Percentiles rank a stretch among this genome's conserved stretches.
These are phyloP conservation scores for Oryzias woworae DNA, from an alignment of 2,113 vertebrate species.

Conservation along the genomic window DNA sequence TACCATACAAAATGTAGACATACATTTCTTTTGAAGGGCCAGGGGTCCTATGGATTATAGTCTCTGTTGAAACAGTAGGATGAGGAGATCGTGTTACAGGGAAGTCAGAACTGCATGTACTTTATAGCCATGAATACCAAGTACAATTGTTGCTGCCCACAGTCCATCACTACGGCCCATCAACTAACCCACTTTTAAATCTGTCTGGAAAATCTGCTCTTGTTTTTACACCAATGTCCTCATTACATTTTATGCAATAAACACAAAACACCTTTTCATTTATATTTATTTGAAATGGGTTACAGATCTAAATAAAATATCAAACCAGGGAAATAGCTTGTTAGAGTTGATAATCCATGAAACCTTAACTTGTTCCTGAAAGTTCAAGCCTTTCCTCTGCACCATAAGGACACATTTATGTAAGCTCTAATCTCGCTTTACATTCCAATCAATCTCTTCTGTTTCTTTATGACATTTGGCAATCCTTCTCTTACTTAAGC, in stretches of 20 bases:
- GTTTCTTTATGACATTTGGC: constrained; percentile 39
- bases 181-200: constrained; percentile 51
- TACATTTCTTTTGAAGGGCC: constrained; percentile 30
- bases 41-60: constrained; percentile 53
- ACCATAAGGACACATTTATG: constrained; percentile 2
- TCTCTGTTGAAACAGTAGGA: constrained; percentile 15
- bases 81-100: constrained; percentile 12
- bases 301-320: too few species aligned
- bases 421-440: constrained; percentile 60
- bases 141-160: constrained; percentile 33
- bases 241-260: not conserved
- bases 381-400: not conserved
- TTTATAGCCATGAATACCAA: constrained; percentile 1
- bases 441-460: constrained; percentile 47
- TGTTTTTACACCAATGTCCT: constrained; percentile 7
- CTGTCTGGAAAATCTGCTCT: constrained; percentile 34
- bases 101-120: constrained; percentile 7
- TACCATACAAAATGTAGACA: constrained; percentile 43
- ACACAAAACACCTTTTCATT: not conserved
- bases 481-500: constrained; percentile 27
- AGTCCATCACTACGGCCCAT: constrained; percentile 14
- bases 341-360: not conserved
- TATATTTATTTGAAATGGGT: too few species aligned
- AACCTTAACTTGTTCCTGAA: constrained; percentile 5
- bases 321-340: not conserved